Percentiles rank a stretch among this genome's conserved stretches.
These are phyloP conservation scores for Anas georgica DNA, from an alignment of 2,797 vertebrate genomes.

Conservation along the genomic window DNA sequence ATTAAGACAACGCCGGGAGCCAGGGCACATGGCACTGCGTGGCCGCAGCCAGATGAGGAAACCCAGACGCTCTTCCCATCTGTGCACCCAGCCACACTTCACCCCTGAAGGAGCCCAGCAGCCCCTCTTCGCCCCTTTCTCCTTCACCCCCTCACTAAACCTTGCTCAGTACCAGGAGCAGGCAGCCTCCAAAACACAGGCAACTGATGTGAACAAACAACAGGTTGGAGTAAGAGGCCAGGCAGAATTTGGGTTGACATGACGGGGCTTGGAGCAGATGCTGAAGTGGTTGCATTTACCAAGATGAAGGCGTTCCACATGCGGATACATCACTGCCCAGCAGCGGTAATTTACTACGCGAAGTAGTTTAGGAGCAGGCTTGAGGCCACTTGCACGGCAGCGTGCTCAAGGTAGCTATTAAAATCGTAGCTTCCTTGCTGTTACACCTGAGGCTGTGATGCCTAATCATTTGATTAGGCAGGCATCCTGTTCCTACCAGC, in stretches of 20 bases:
- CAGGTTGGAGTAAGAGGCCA: background rate
- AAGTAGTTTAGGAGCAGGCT: background rate
- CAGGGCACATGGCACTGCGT: conserved; percentile 7
- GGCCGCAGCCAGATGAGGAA: conserved; percentile 15
- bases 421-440: background rate
- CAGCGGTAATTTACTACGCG: background rate
- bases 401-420: background rate
- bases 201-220: background rate
- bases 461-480: background rate
- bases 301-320: background rate
- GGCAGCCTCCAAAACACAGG: background rate
- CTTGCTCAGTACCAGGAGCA: background rate
- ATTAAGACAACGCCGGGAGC: background rate
- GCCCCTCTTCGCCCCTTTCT: background rate
- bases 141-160: background rate
- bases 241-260: background rate
- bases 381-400: background rate
- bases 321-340: background rate
- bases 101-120: background rate
- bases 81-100: background rate
- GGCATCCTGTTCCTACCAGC: background rate
- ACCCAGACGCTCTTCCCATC: background rate
- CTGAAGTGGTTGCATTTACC: background rate
- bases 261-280: background rate
- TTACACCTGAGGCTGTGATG: background rate